Percentiles rank a stretch among this genome's conserved stretches.
Evolutionary conservation across 2,797 vertebrate species (phyloP).

Genomic region (Galago senegalensis): DNA sequence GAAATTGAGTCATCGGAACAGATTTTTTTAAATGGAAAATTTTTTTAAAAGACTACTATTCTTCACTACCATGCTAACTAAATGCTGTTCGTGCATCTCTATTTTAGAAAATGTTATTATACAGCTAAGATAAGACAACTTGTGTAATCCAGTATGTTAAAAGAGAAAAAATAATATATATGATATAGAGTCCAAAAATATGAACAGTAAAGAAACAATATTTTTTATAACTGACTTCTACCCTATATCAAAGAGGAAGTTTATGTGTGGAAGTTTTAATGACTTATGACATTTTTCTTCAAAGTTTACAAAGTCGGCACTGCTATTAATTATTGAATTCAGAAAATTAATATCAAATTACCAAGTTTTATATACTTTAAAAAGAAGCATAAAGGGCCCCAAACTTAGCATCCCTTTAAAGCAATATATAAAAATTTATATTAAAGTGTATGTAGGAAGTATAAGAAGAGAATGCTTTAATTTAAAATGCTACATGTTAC

Average conservation of each 20-base stretch:
- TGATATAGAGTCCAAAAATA: neutral
- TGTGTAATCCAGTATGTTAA: neutral
- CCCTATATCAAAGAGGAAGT: neutral
- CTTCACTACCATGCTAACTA: neutral
- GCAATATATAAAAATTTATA: neutral
- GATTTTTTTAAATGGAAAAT: neutral
- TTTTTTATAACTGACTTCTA: neutral
- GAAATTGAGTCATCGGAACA: neutral
- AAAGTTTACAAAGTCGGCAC: neutral
- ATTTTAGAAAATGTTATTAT: neutral
- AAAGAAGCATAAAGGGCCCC: slow-evolving; percentile 1
- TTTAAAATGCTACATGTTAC: neutral
- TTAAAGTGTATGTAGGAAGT: neutral
- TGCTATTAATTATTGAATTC: slow-evolving; percentile 5
- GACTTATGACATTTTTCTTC: slow-evolving; percentile 23
- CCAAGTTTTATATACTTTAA: slow-evolving; percentile 21
- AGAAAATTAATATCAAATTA: slow-evolving; percentile 21
- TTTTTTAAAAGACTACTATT: neutral
- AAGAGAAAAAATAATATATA: neutral
- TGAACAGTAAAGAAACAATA: neutral
- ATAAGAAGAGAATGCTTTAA: neutral
- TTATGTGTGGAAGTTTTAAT: neutral
- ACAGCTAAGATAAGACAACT: neutral
- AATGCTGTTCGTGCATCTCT: neutral
- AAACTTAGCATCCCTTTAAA: neutral